These are phyloP conservation scores for Muscidifurax raptorellus DNA, from an alignment of 1,140 invertebrate species.

Conservation along the genomic window DNA sequence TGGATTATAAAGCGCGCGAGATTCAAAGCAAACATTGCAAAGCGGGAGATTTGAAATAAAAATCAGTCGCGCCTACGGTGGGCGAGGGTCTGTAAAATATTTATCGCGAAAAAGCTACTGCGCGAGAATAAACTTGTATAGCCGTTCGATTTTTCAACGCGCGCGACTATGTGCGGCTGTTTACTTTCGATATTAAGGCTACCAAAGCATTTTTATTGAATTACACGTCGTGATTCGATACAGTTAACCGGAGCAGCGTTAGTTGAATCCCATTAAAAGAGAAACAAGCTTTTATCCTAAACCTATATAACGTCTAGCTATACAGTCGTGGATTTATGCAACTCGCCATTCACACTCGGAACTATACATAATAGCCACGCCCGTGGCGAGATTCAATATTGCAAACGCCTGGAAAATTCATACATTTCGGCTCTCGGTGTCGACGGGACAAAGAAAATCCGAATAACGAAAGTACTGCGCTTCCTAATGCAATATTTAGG, in stretches of 20 bases:
- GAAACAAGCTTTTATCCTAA: neutral
- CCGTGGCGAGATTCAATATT: neutral
- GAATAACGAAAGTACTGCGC: neutral
- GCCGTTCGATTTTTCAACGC: too few relatives aligned
- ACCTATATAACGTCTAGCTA: neutral
- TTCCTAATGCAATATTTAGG: conserved; percentile 30
- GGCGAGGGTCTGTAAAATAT: neutral
- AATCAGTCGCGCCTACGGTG: too few relatives aligned
- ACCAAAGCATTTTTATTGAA: neutral
- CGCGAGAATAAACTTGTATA: too few relatives aligned
- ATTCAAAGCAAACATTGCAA: too few relatives aligned
- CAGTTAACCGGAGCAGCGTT: neutral
- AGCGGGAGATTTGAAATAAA: too few relatives aligned
- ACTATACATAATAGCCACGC: neutral
- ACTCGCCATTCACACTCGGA: neutral
- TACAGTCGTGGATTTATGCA: neutral
- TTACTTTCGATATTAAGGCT: neutral
- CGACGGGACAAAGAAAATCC: neutral
- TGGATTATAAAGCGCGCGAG: too few relatives aligned
- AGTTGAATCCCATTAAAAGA: conserved; percentile 13
- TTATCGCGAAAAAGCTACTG: neutral
- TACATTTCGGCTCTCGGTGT: neutral
- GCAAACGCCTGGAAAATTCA: conserved; percentile 1
- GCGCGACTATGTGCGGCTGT: too few relatives aligned
- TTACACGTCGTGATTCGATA: neutral